Base-by-base conservation (phyloP, 2,888 invertebrate genomes). In the Boloria euphrosyne region DNA sequence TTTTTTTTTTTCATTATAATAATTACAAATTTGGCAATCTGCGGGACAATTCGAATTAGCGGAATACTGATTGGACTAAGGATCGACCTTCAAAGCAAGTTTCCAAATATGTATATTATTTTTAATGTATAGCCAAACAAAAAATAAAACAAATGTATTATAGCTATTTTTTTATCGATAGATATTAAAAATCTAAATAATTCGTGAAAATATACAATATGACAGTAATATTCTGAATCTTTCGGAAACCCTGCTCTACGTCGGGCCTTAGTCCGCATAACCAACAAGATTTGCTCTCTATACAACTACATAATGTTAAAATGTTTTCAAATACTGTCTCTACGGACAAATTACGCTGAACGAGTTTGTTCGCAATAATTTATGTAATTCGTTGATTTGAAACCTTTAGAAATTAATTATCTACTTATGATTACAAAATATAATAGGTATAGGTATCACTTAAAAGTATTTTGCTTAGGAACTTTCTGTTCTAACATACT, bases 361-460 rank as follows among this genome's bases (percentile, higher is more conserved):
- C 31, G 7, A 38, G 31, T 38, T 38, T 38, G 31, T 38, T 79
- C 76, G 80, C 74, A 78, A 78, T 82, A 73, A 74, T 77, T 82
- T 80, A 83, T 79, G 81, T 86, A 85, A 86, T 91, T 92, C 91
- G 91, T 92, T 92, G 91, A 82, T 80, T 85, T 81, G 90, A 91
- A 92, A 91, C 91, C 91, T 86, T 86, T 80, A 77, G 71, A 85
- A 85, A 84, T 80, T 78, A 85, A 80, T 81, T 81, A 83, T 76
- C 82, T 87, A 90, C 83, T 86, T 88, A 89, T 74, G 78, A 79
- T 81, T 82, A 82, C 75, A 83, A 85, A 81, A 80, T 82, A 85
- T 82, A 81, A 85, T 87, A 86, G 82, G 86, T 80, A 38, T 77
- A 76, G 78, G 76, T 82, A 80, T 80, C 69, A 83, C 83, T 84